Evolutionary conservation across 1,140 invertebrate genomes (phyloP), one percentile per base, ranked within the genome.

Genomic region (Proctacanthus coquilletti): DNA sequence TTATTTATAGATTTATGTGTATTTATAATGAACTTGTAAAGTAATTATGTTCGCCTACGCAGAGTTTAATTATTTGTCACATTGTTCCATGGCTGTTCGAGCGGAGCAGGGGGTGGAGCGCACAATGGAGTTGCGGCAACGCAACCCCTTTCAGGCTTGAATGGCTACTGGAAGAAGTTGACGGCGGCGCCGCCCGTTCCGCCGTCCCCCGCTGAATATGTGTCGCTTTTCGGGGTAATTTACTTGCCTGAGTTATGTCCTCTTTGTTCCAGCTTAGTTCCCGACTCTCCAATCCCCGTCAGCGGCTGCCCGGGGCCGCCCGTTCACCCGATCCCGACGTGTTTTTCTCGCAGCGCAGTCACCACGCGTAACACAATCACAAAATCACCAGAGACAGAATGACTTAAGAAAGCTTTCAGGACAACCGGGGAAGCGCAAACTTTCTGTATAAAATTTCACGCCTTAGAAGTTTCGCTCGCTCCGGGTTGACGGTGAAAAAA

Each of bases 1-100:
- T 32, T 25, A 25, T 32, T 32, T 32, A 32, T 32, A 32, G 30
- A 32, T 32, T 32, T 32, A 32, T 32, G 30, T 6, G 15, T 13
- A 9, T 32, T 32, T 32, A 32, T 32, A 32, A 32, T 32, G 30
- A 32, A 32, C 30, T 32, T 32, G 15, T 32, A 32, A 32, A 32
- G 30, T 32, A 32, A 32, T 32, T 32, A 13, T 32, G 30, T 32
- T 32, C 5, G 13, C 30, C 13, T 32, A 32, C 5, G 5, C 5
- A 13, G 30, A 15, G 30, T 17, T 32, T 10, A 32, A 32, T 32
- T 32, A 32, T 32, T 32, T 32, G 30, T 32, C 30, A 32, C 17
- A 6, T 13, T 32, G 13, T 17, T 13, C 8, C 8, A 27, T 9
- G 23, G 23, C 8, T 27, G 23, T 8, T 27, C 23, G 23, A 27